Evolutionary conservation across 1,140 invertebrate genomes (phyloP), one percentile per base, ranked within the genome.

Genomic region (Halictus rubicundus): DNA sequence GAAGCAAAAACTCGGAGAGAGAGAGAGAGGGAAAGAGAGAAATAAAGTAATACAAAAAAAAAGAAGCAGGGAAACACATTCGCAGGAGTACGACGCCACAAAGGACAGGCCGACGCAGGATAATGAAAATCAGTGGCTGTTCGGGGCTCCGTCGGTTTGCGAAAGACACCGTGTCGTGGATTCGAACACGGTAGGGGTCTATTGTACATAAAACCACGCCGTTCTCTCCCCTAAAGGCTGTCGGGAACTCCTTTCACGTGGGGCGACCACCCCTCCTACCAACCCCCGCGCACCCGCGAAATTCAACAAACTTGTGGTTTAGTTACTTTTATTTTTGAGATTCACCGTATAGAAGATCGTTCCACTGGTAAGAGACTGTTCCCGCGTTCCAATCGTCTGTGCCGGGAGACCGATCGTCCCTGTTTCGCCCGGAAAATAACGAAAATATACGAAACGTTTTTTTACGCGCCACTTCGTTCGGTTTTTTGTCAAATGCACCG

Each of bases 121-220:
- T 79, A 82, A 69, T 75, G 66, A 78, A 85, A 71, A 82, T 82
- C 59, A 54, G 68, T 42, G 57, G 63, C 54, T 52, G 57, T 61
- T 80, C 78, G 42, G 52, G 54, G 68, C 42, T 76, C 66, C 49
- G 21, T 49, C n/a, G 68, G 37, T 37, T 85, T 39, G 78, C 71
- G 82, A 79, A 71, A 59, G 70, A 69, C 60, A 54, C 69, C 39
- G 16, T 79, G 75, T 75, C 52, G 27, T 68, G 73, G 65, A 81
- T 85, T 71, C 68, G 63, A 32, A 14, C 32, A 46, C 70, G 60
- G 59, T 66, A 27, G 83, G 49, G 60, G 77, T 12, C 74, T 78
- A 77, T 79, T 86, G 84, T 86, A 86, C 59, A 85, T 86, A 86
- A 86, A 85, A 72, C 68, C 72, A 61, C 83, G 49, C 83, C 65